Percentiles rank a stretch among this genome's conserved stretches.
Evolutionary conservation across 2,888 invertebrate genomes (phyloP).

Genomic region (Hermaeophaga mercurialis): DNA sequence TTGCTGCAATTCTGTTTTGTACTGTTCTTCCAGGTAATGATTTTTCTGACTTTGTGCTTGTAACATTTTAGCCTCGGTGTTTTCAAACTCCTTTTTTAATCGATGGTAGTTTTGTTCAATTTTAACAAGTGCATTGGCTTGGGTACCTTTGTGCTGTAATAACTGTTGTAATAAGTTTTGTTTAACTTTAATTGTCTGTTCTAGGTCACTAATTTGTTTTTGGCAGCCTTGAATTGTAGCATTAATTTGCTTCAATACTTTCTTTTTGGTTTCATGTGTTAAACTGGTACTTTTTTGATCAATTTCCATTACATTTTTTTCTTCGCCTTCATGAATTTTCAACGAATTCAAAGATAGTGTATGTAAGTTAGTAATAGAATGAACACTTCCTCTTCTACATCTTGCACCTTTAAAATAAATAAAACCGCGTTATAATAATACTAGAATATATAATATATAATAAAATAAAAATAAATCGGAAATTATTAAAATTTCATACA

Average conservation of each 20-base stretch:
- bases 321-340: slow-evolving; percentile 41
- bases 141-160: slow-evolving; percentile 63
- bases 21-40: slow-evolving; percentile 49
- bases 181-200: slow-evolving; percentile 69
- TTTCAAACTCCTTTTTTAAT: slow-evolving; percentile 65
- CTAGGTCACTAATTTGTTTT: slow-evolving; percentile 71
- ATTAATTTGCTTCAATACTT: slow-evolving; percentile 50
- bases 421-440: too few species aligned
- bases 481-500: not conserved
- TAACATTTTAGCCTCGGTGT: slow-evolving; percentile 62
- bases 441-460: too few species aligned
- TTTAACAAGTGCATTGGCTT: slow-evolving; percentile 63
- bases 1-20: slow-evolving; percentile 55
- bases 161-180: slow-evolving; percentile 76
- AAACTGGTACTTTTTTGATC: slow-evolving; percentile 38
- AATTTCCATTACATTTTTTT: slow-evolving; percentile 35
- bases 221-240: slow-evolving; percentile 44
- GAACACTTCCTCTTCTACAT: slow-evolving; percentile 55
- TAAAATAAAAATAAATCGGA: not conserved
- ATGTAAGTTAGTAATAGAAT: slow-evolving; percentile 53
- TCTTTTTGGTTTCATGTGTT: slow-evolving; percentile 48
- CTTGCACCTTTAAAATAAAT: slow-evolving; percentile 41
- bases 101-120: slow-evolving; percentile 68
- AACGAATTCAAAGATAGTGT: slow-evolving; percentile 40
- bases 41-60: slow-evolving; percentile 59